phyloP scores from a whole-genome alignment of 2,888 invertebrate species.

The Drosophila macrospina region DNA sequence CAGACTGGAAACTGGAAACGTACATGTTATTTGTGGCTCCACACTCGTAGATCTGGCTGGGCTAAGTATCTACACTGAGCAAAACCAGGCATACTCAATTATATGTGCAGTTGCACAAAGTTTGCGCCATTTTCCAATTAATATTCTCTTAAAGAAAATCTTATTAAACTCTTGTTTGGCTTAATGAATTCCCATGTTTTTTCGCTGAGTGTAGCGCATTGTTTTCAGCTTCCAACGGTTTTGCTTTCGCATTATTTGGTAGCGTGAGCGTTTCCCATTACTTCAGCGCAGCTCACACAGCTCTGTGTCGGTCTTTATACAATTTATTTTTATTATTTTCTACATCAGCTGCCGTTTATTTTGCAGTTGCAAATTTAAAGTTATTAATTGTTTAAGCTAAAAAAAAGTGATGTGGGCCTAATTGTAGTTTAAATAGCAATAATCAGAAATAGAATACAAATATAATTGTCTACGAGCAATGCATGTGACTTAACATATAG shows the following conservation, averaged over 20 bases:
- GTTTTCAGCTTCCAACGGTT: constrained; percentile 22
- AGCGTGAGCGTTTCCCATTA: constrained; percentile 56
- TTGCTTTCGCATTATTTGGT: constrained; percentile 5
- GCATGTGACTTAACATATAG: too few relatives aligned
- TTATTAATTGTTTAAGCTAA: constrained; percentile 39
- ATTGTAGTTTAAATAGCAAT: not conserved
- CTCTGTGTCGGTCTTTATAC: constrained; percentile 27
- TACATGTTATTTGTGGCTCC: constrained; percentile 16
- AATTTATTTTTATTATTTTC: constrained; percentile 13
- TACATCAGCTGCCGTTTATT: constrained; percentile 51
- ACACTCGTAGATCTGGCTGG: not conserved
- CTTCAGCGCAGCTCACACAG: constrained; percentile 23
- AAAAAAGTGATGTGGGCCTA: constrained; percentile 16
- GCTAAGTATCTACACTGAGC: constrained; percentile 4
- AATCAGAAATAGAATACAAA: not conserved
- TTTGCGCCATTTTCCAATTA: too few relatives aligned
- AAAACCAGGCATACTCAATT: not conserved
- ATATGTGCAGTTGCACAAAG: too few relatives aligned
- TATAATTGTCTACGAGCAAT: not conserved
- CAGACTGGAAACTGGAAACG: constrained; percentile 32
- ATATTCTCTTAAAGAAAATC: too few relatives aligned
- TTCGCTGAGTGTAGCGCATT: constrained; percentile 21
- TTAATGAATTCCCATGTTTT: not conserved
- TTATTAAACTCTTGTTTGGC: too few relatives aligned
- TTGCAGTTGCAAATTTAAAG: constrained; percentile 54